phyloP scores from a whole-genome alignment of 2,113 vertebrate species.

The Sarotherodon lohbergeri region DNA sequence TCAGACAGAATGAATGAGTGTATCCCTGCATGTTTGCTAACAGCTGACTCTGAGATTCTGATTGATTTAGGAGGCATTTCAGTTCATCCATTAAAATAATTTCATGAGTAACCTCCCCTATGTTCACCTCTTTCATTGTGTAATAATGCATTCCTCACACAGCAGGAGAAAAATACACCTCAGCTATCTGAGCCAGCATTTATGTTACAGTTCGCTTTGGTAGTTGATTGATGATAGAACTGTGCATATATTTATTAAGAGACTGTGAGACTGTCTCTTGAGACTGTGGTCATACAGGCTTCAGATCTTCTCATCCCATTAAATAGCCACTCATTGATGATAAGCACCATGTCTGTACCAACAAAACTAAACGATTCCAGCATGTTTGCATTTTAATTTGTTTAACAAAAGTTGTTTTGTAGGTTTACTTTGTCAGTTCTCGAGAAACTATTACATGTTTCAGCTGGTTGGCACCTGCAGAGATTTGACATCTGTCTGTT shows the following conservation, averaged over 20 bases:
- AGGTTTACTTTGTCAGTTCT: not conserved
- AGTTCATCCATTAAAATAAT: too few species aligned
- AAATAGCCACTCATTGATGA: not conserved
- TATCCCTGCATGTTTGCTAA: not conserved
- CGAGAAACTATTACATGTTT: not conserved
- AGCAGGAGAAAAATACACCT: not conserved
- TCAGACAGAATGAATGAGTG: not conserved
- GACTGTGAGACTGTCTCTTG: not conserved
- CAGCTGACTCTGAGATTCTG: not conserved
- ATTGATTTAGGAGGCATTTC: not conserved
- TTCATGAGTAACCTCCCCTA: not conserved
- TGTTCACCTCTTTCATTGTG: not conserved
- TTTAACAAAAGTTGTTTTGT: not conserved
- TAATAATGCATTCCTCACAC: not conserved
- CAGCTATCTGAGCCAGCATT: not conserved
- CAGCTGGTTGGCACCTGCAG: not conserved
- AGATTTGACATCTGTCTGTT: not conserved
- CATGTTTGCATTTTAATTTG: not conserved
- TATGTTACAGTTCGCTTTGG: not conserved
- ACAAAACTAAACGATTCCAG: not conserved
- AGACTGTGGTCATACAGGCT: not conserved
- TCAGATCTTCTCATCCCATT: not conserved
- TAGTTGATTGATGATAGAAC: not conserved
- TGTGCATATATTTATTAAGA: not conserved
- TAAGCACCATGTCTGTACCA: not conserved